phyloP scores from a whole-genome alignment of 1,140 invertebrate species.

The Limonius californicus region DNA sequence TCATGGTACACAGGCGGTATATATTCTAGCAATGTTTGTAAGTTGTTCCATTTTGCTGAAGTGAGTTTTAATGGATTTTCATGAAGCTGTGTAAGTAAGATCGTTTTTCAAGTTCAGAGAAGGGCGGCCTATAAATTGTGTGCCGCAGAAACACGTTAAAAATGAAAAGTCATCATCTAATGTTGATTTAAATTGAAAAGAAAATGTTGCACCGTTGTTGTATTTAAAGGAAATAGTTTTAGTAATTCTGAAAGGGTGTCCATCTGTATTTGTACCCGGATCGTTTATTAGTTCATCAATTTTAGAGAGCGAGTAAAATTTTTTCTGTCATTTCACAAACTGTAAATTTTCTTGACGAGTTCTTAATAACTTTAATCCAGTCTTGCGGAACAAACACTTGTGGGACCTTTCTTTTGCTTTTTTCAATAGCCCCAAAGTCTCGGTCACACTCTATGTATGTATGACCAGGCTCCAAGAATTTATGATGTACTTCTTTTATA shows the following conservation, averaged over 20 bases:
- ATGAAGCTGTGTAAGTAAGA: no score
- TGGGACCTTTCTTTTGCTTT: slow-evolving; percentile 16
- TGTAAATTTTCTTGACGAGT: slow-evolving; percentile 2
- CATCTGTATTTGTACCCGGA: not conserved
- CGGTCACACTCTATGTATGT: slow-evolving; percentile 20
- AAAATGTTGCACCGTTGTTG: no score
- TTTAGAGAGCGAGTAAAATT: not conserved
- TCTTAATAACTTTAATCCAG: slow-evolving; percentile 8
- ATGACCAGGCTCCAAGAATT: slow-evolving; percentile 17
- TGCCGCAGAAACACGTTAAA: no score
- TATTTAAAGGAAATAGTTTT: not conserved
- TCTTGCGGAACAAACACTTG: slow-evolving; percentile 17
- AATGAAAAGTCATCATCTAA: no score
- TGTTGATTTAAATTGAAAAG: no score
- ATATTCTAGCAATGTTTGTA: no score
- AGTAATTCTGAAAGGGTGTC: not conserved
- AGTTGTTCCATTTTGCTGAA: no score
- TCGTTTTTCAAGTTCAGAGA: no score
- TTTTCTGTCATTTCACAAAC: slow-evolving; percentile 10
- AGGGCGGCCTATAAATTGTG: no score
- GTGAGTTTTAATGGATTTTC: no score
- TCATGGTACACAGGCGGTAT: no score
- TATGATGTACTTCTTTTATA: slow-evolving; percentile 18
- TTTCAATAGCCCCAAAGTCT: slow-evolving; percentile 7
- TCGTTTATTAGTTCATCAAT: slow-evolving; percentile 5